Conservation (phyloP, 2,113 vertebrate genomes). For the Nycticryphes semicollaris region DNA sequence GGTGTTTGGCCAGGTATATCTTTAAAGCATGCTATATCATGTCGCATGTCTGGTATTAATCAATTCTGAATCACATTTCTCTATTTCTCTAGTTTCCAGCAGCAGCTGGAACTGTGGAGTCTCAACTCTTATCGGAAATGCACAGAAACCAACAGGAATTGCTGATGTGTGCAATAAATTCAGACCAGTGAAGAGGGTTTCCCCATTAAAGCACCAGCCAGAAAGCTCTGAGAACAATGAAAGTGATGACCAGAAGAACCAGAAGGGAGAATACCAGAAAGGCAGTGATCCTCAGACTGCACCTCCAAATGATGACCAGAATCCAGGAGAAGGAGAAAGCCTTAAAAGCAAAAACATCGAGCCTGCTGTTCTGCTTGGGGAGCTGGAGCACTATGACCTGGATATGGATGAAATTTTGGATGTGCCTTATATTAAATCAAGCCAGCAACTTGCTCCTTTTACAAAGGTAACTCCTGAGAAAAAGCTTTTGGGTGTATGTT, state of each 20-base stretch:
- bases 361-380: slow-evolving; percentile 78
- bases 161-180: slow-evolving; percentile 95
- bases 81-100: slow-evolving; percentile 80
- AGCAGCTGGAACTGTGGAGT: slow-evolving; percentile 89
- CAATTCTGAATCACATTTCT: slow-evolving; percentile 9
- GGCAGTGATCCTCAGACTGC: slow-evolving; percentile 69
- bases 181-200: slow-evolving; percentile 94
- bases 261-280: slow-evolving; percentile 79
- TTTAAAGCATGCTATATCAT: not conserved
- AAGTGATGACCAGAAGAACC: slow-evolving; percentile 82
- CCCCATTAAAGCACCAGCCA: slow-evolving; percentile 94
- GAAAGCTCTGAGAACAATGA: slow-evolving; percentile 87
- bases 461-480: slow-evolving; percentile 85
- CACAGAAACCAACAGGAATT: slow-evolving; percentile 90
- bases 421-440: slow-evolving; percentile 97
- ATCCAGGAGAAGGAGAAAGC: slow-evolving; percentile 61
- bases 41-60: not conserved
- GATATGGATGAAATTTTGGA: slow-evolving; percentile 99
- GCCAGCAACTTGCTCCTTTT: slow-evolving; percentile 86
- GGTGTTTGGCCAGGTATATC: not conserved
- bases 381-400: slow-evolving; percentile 96
- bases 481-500: slow-evolving; percentile 70
- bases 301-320: slow-evolving; percentile 48
- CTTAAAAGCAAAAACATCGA: slow-evolving; percentile 74
- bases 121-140: slow-evolving; percentile 79